Percentiles rank a stretch among this genome's conserved stretches.
Conservation (phyloP, 37 sponge, comb jelly and placozoan genomes). For the Aphrocallistes beatrix region DNA sequence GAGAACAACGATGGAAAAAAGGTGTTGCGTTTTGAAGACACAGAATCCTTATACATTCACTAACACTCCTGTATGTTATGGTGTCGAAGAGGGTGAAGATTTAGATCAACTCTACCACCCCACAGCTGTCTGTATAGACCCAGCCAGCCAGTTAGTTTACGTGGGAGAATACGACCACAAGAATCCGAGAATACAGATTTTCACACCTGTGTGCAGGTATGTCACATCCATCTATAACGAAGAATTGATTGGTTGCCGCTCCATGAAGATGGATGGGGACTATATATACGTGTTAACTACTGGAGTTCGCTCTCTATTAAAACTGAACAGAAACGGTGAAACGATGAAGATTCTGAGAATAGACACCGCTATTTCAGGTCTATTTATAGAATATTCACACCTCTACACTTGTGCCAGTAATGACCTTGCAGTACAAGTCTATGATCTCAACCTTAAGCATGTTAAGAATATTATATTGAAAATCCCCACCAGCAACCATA, state of each 20-base stretch:
- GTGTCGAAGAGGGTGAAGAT: neutral
- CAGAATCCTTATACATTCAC: neutral
- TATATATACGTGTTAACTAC: neutral
- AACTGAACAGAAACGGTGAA: neutral
- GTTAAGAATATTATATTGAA: neutral
- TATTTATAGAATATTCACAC: neutral
- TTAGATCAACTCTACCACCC: neutral
- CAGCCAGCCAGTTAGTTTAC: neutral
- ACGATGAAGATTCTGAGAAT: neutral
- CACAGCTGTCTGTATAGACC: neutral
- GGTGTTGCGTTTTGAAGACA: neutral
- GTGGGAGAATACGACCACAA: neutral
- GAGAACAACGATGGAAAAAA: neutral
- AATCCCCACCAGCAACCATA: neutral
- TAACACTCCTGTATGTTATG: neutral
- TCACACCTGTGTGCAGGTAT: neutral
- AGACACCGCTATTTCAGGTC: neutral
- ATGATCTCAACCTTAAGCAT: neutral
- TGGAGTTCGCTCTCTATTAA: neutral
- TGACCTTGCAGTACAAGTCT: neutral
- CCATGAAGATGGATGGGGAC: neutral
- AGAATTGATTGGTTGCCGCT: neutral
- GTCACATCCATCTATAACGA: neutral
- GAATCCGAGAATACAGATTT: neutral
- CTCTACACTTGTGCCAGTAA: neutral